Conservation (phyloP, 2,113 vertebrate species). For the Tragelaphus scriptus region DNA sequence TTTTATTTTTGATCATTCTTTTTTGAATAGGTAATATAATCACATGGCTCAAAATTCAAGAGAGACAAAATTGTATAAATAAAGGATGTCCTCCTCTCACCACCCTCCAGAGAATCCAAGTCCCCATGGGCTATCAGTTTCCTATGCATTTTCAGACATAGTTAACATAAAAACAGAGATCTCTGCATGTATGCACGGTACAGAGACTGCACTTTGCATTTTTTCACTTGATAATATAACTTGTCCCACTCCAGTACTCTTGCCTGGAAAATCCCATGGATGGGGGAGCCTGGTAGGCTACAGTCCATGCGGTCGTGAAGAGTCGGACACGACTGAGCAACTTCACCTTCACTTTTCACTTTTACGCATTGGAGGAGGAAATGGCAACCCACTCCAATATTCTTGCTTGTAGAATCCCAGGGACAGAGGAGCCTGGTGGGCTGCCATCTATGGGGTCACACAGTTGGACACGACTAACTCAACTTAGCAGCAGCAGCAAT, state of each 20-base stretch:
- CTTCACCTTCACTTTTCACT: background rate
- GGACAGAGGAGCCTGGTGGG: background rate
- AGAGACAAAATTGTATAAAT: background rate
- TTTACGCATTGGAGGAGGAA: background rate
- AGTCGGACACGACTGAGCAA: background rate
- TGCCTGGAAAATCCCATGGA: background rate
- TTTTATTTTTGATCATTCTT: background rate
- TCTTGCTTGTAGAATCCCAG: background rate
- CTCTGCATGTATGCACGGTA: background rate
- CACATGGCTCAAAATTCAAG: background rate
- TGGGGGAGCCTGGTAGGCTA: background rate
- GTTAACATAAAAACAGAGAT: background rate
- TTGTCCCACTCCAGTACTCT: background rate
- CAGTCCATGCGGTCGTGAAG: background rate
- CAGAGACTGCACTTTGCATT: too few relatives aligned
- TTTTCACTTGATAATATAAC: background rate
- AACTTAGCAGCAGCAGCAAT: background rate
- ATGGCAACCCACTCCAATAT: background rate
- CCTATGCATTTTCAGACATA: background rate
- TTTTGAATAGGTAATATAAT: background rate
- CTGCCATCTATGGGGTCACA: background rate
- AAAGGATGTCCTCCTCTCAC: background rate
- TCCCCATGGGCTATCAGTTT: background rate
- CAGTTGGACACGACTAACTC: fast-evolving
- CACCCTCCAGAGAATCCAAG: background rate